Evolutionary conservation across 2,888 invertebrate genomes (phyloP).

Genomic region (Ophion ellenae): DNA sequence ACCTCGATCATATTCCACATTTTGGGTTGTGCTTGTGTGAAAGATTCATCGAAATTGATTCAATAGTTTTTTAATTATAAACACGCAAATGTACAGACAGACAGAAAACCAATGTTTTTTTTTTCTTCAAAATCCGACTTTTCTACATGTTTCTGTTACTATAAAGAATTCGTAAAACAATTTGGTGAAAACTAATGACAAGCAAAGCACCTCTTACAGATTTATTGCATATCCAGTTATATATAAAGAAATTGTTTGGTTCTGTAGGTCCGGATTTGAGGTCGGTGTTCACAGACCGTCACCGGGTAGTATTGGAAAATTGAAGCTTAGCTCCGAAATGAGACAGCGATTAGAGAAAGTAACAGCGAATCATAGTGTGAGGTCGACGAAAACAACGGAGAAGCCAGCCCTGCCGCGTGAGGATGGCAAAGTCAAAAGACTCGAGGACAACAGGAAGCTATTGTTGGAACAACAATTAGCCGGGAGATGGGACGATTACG

Average conservation of each 20-base stretch:
- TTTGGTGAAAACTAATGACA: too few relatives aligned
- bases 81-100: too few relatives aligned
- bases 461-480: conserved; percentile 93
- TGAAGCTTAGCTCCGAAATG: conserved; percentile 96
- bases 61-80: too few relatives aligned
- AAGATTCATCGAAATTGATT: too few relatives aligned
- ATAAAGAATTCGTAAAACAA: too few relatives aligned
- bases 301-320: conserved; percentile 95
- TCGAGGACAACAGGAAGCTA: conserved; percentile 93
- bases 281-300: conserved; percentile 92
- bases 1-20: too few relatives aligned
- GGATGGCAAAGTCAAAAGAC: conserved; percentile 88
- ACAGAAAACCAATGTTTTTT: too few relatives aligned
- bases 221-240: too few relatives aligned
- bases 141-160: too few relatives aligned
- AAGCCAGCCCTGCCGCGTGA: conserved; percentile 87
- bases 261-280: conserved; percentile 87
- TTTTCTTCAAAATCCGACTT: too few relatives aligned
- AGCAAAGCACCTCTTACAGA: too few relatives aligned
- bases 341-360: conserved; percentile 94
- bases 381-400: conserved; percentile 91
- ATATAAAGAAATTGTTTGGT: background rate
- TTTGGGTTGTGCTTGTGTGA: too few relatives aligned
- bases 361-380: conserved; percentile 94
- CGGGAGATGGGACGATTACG: conserved; percentile 83